Evolutionary conservation across 2,888 invertebrate genomes (phyloP).

Genomic region (Rhamphomyia laevipes): DNA sequence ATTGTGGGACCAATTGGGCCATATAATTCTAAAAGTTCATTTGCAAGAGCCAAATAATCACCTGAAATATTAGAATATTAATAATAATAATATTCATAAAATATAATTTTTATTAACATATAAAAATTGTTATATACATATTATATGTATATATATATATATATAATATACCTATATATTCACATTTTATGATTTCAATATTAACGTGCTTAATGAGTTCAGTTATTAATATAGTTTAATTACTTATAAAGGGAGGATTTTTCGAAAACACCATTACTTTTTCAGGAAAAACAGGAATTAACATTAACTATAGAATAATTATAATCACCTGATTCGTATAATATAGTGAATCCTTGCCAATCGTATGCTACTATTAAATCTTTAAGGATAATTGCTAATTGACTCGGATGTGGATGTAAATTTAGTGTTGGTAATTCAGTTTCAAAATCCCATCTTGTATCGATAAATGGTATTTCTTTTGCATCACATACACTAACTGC

Average conservation of each 20-base stretch:
- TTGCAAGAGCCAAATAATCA: constrained; percentile 53
- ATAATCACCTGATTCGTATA: constrained; percentile 38
- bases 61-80: constrained; percentile 16
- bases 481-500: constrained; percentile 71
- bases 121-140: too few relatives aligned
- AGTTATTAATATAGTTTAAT: too few relatives aligned
- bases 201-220: too few relatives aligned
- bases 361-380: constrained; percentile 58
- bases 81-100: not conserved
- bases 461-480: constrained; percentile 75
- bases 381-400: constrained; percentile 49
- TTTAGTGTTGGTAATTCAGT: constrained; percentile 47
- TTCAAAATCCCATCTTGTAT: constrained; percentile 57
- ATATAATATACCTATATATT: too few relatives aligned
- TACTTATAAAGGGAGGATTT: too few relatives aligned
- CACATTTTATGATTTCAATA: too few relatives aligned
- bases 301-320: not conserved
- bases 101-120: too few relatives aligned
- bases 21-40: constrained; percentile 56
- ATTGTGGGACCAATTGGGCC: constrained; percentile 43
- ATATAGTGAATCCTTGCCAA: constrained; percentile 77
- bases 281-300: too few relatives aligned
- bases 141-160: too few relatives aligned
- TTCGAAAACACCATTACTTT: too few relatives aligned
- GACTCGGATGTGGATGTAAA: constrained; percentile 56